phyloP scores from a whole-genome alignment of 2,888 invertebrate genomes.

The Caradrina clavipalpis region DNA sequence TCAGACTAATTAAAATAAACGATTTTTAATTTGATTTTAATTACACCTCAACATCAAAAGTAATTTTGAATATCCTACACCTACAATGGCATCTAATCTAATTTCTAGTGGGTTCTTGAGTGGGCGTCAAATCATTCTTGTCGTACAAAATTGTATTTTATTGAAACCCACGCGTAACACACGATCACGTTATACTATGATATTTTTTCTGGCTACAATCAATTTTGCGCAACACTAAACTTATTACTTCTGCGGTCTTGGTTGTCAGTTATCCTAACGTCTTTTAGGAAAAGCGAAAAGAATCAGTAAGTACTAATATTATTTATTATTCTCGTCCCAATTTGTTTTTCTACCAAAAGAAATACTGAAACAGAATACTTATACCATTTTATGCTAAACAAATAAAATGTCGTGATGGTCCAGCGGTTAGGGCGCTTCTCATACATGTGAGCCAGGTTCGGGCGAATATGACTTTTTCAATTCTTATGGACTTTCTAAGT shows the following conservation, averaged over 20 bases:
- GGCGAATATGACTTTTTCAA: no score
- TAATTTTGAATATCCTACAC: neutral
- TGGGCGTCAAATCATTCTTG: neutral
- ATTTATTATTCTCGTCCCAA: neutral
- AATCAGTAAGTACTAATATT: neutral
- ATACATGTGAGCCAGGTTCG: no score
- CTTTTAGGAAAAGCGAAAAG: neutral
- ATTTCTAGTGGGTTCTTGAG: neutral
- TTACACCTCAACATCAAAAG: neutral
- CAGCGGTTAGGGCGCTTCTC: no score
- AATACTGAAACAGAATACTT: no score
- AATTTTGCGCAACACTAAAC: conserved; percentile 12
- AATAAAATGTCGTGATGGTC: no score
- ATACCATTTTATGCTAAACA: no score
- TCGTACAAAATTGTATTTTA: neutral
- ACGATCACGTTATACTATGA: conserved; percentile 2
- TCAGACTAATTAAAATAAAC: neutral
- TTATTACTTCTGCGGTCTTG: neutral
- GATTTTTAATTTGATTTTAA: conserved; percentile 3
- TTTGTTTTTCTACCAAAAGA: no score
- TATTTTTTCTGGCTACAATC: neutral
- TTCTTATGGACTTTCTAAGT: no score
- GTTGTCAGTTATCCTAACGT: neutral
- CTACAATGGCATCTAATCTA: neutral
- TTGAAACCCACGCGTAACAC: neutral